Percentiles rank a stretch among this genome's conserved stretches.
Conservation (phyloP, 1,140 invertebrate genomes). For the Scaptomyza graminum region DNA sequence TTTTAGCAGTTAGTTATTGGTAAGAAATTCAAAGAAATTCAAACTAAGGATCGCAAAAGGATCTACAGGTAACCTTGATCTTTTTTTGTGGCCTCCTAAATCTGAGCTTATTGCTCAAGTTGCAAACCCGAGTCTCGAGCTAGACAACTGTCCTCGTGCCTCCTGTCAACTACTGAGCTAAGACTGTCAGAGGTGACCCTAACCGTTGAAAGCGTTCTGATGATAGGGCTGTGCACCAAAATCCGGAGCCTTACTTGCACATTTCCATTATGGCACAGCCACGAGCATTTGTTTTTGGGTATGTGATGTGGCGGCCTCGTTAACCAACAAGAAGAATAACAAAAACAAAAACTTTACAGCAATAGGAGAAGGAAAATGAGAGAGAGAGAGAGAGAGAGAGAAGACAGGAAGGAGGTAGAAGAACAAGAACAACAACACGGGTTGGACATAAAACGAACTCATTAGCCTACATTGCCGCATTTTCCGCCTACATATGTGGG, state of each 20-base stretch:
- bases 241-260: constrained; percentile 27
- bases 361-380: constrained; percentile 3
- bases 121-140: no score
- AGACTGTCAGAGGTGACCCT: constrained; percentile 1
- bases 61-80: no score
- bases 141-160: not conserved
- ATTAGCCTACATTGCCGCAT: constrained; percentile 79
- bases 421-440: constrained; percentile 43
- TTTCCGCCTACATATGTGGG: constrained; percentile 71
- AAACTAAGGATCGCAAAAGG: no score
- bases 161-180: not conserved
- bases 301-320: constrained; percentile 48
- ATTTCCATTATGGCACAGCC: constrained; percentile 54
- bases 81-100: no score
- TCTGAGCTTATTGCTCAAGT: no score
- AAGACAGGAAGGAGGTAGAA: not conserved
- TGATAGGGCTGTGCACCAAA: constrained; percentile 11
- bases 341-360: constrained; percentile 17
- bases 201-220: not conserved
- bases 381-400: not conserved
- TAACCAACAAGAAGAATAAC: constrained; percentile 45
- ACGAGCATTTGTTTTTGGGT: constrained; percentile 32
- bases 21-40: no score
- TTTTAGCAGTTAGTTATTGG: no score
- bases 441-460: constrained; percentile 61